These are phyloP conservation scores for Ammodytes dubius DNA, from an alignment of 2,113 vertebrate species.

Conservation along the genomic window DNA sequence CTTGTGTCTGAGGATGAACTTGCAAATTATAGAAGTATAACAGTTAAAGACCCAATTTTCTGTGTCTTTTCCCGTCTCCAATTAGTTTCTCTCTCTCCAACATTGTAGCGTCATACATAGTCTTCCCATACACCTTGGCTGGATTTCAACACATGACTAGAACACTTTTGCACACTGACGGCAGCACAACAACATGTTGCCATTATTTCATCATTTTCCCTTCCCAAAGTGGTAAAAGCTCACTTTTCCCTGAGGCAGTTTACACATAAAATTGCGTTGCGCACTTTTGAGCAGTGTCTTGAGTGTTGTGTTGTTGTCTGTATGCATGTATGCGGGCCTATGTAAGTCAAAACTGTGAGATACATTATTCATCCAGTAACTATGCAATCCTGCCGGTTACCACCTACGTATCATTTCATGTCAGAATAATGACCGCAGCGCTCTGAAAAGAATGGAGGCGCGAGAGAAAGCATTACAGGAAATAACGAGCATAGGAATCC, in stretches of 20 bases:
- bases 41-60: neutral
- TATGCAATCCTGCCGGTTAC: neutral
- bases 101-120: neutral
- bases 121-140: neutral
- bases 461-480: constrained; percentile 42
- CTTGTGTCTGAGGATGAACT: neutral
- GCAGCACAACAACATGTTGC: neutral
- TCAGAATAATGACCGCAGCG: constrained; percentile 45
- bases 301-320: neutral
- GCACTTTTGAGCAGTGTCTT: neutral
- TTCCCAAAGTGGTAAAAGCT: neutral
- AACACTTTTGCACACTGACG: neutral
- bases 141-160: neutral
- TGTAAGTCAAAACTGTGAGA: constrained; percentile 21
- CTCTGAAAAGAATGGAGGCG: constrained; percentile 21
- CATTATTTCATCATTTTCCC: neutral
- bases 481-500: constrained; percentile 70
- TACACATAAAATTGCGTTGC: neutral
- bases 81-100: neutral
- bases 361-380: constrained; percentile 45
- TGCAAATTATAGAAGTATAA: neutral
- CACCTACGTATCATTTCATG: constrained; percentile 30
- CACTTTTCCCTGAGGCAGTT: neutral
- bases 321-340: neutral
- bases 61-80: neutral